Percentiles rank a stretch among this genome's conserved stretches.
These are phyloP conservation scores for Bombylius major DNA, from an alignment of 2,888 invertebrate genomes.

Conservation along the genomic window DNA sequence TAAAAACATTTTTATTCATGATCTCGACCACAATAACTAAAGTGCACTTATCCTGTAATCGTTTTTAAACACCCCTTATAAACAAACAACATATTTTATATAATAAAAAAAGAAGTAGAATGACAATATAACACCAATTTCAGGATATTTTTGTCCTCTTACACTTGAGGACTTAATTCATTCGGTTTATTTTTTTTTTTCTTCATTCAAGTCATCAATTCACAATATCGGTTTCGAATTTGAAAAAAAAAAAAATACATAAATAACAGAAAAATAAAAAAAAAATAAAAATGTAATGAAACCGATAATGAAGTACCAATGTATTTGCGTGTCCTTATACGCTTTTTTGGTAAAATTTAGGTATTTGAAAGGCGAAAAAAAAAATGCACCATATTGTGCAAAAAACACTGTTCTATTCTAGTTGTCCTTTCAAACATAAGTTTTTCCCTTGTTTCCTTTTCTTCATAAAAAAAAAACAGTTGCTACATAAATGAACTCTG, in stretches of 20 bases:
- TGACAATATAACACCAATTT: background rate
- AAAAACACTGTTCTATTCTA: conserved; percentile 1
- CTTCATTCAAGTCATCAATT: background rate
- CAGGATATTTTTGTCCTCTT: background rate
- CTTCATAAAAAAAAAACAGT: background rate
- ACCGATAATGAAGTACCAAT: background rate
- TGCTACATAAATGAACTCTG: conserved; percentile 12
- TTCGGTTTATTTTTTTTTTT: background rate
- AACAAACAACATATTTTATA: background rate
- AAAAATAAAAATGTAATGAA: too few species aligned
- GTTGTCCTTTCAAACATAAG: conserved; percentile 6
- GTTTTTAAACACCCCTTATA: conserved; percentile 10
- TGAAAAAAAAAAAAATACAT: background rate
- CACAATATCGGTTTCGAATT: background rate
- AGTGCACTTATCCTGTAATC: conserved; percentile 8
- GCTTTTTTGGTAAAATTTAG: background rate
- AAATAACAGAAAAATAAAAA: too few species aligned
- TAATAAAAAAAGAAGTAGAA: too few species aligned
- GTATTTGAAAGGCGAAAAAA: background rate
- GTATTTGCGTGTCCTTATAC: background rate
- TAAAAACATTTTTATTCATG: background rate
- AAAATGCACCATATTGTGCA: background rate
- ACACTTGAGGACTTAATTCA: too few species aligned
- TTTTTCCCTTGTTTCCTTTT: conserved; percentile 6
- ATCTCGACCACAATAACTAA: conserved; percentile 2